phyloP scores from a whole-genome alignment of 2,797 vertebrate genomes.

The Pelochelys cantorii region DNA sequence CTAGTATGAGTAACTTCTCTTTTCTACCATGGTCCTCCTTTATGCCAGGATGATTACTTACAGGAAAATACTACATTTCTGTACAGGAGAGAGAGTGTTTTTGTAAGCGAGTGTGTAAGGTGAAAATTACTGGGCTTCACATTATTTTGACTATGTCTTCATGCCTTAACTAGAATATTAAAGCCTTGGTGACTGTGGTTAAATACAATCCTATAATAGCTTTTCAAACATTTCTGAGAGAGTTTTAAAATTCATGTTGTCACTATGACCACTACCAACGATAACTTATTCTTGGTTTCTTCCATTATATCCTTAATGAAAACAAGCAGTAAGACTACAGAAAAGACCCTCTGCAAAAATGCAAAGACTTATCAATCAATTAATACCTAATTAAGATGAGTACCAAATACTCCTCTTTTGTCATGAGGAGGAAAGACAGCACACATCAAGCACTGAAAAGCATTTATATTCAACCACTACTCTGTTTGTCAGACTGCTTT shows the following conservation, averaged over 20 bases:
- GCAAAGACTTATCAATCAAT: conserved; percentile 68
- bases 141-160: conserved; percentile 52
- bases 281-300: conserved; percentile 24
- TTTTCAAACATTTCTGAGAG: conserved; percentile 47
- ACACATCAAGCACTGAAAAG: conserved; percentile 37
- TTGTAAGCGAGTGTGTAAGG: conserved; percentile 26
- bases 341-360: conserved; percentile 51
- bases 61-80: not conserved
- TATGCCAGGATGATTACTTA: not conserved
- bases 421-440: conserved; percentile 36
- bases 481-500: conserved; percentile 21
- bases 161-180: conserved; percentile 29
- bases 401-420: conserved; percentile 48
- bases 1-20: not conserved
- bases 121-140: conserved; percentile 65
- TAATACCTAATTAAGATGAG: conserved; percentile 62
- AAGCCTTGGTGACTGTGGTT: conserved; percentile 47
- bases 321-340: conserved; percentile 64
- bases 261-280: not conserved
- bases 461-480: conserved; percentile 40
- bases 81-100: not conserved
- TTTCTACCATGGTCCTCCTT: conserved; percentile 9
- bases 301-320: conserved; percentile 34
- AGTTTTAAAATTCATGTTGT: conserved; percentile 47
- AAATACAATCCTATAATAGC: conserved; percentile 49